These are phyloP conservation scores for Crambe crambe DNA, from an alignment of 37 sponge, comb jelly and placozoan genomes.

Conservation along the genomic window DNA sequence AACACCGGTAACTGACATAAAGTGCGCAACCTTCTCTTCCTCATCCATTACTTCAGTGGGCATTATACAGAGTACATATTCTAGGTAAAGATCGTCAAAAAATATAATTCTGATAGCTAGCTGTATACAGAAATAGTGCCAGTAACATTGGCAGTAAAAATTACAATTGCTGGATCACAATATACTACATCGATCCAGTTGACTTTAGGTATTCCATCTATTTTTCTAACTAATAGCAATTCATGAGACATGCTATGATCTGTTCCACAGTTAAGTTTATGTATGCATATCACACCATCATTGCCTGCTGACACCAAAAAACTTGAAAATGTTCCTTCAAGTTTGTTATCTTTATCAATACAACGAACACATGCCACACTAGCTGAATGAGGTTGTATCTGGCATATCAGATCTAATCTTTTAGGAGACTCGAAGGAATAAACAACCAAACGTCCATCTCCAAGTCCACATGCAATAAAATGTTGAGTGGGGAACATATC, in stretches of 20 bases:
- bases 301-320: constrained; percentile 67
- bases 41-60: not conserved
- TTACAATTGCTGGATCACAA: not conserved
- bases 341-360: not conserved
- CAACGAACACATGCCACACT: constrained; percentile 20
- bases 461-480: constrained; percentile 53
- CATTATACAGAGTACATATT: not conserved
- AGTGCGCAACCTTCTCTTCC: constrained; percentile 32
- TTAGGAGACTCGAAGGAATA: constrained; percentile 11
- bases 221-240: not conserved
- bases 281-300: constrained; percentile 49
- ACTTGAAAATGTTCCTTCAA: not conserved
- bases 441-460: constrained; percentile 50
- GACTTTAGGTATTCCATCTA: constrained; percentile 26
- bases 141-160: constrained; percentile 40
- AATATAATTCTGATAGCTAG: too few relatives aligned
- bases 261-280: not conserved
- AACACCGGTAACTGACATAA: constrained; percentile 63
- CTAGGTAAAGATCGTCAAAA: not conserved
- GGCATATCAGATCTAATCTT: not conserved
- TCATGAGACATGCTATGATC: not conserved
- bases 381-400: not conserved
- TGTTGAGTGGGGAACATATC: not conserved
- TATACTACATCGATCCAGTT: constrained; percentile 34
- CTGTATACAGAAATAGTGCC: constrained; percentile 21